Evolutionary conservation across 2,888 invertebrate species (phyloP), one percentile per base, ranked within the genome.

Genomic region (Hanleya hanleyi): DNA sequence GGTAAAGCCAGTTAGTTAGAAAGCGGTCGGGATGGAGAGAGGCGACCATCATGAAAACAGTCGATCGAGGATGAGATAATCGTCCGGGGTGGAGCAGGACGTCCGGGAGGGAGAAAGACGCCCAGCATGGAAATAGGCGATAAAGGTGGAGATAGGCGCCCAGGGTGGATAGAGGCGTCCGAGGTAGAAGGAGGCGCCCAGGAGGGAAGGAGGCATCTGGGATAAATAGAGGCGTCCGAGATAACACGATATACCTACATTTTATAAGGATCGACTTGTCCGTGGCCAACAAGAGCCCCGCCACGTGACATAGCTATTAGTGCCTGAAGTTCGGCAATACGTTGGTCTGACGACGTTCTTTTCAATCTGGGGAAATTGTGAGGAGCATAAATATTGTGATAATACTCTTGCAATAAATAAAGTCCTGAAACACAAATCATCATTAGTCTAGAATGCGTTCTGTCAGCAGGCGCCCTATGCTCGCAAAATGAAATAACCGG

Each of bases 301-400:
- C 83, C 80, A 64, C 73, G 78, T 66, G 78, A 76, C 61, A 84
- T 74, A 36, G 83, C 83, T 9, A 84, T 82, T 29, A 83, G 72
- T 49, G 84, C 84, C 74, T 82, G 83, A 32, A 84, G 75, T 69
- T 84, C 84, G 9, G 83, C 83, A 6, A 84, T 74, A 51, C 84
- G 74, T 72, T 84, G 84, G 71, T 84, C 84, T 7, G 84, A 84
- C 71, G 81, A 80, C 4, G 83, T 81, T 66, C 84, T 70, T 75
- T 82, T 83, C 65, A 72, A 51, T 72, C 83, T 81, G 79, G 29
- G 35, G 49, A 70, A 70, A 66, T 37, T 22, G n/a, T 29, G 47
- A 47, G 47, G n/a, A 47, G 22, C n/a, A n/a, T 18, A 1, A n/a
- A 47, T 47, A 47, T 47, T 18, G 18, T 47, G 22, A 47, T 47